phyloP scores from a whole-genome alignment of 2,113 vertebrate species.

The Anarhynchus alexandrinus region DNA sequence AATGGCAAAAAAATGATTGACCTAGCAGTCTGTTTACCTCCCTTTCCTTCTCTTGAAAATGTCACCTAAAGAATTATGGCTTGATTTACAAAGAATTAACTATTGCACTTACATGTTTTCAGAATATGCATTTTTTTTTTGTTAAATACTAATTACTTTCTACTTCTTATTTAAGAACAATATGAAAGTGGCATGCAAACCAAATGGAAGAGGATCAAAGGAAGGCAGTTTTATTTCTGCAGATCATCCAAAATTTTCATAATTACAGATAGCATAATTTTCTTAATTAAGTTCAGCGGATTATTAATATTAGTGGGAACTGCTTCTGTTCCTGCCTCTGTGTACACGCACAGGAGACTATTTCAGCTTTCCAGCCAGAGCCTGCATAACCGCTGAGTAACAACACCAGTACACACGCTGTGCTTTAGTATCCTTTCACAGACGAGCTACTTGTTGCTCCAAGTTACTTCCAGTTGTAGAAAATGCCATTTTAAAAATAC shows the following conservation, averaged over 20 bases:
- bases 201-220: constrained; percentile 35
- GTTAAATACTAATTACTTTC: background rate
- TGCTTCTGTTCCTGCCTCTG: background rate
- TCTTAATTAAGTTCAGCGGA: background rate
- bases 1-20: background rate
- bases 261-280: constrained; percentile 15
- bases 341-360: background rate
- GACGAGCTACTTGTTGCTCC: background rate
- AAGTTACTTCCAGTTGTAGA: background rate
- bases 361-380: background rate
- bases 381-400: background rate
- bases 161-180: background rate
- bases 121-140: background rate
- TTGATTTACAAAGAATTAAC: background rate
- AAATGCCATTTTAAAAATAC: background rate
- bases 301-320: constrained; percentile 1
- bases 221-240: background rate
- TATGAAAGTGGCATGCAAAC: background rate
- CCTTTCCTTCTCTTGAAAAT: background rate
- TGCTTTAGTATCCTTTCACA: background rate
- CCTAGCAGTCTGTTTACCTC: background rate
- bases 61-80: background rate
- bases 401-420: background rate
- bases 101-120: background rate
- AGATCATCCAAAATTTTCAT: background rate